Conservation (phyloP, 1,140 invertebrate species). For the Megalopta genalis region DNA sequence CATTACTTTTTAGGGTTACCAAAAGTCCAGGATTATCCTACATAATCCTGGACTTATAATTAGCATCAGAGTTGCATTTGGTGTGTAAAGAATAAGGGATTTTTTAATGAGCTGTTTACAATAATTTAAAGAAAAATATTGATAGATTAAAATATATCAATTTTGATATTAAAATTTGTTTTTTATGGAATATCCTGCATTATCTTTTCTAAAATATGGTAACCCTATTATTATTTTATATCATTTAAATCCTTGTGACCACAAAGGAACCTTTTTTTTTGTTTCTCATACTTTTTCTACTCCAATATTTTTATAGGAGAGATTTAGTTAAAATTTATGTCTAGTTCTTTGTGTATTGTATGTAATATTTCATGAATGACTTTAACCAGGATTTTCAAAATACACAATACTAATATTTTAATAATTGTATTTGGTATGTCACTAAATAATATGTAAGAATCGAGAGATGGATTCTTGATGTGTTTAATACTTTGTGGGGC, state of each 20-base stretch:
- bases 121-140: too few species aligned
- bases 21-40: too few species aligned
- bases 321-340: constrained; percentile 13
- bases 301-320: constrained; percentile 8
- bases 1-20: neutral
- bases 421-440: constrained; percentile 37
- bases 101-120: too few species aligned
- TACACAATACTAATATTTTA: constrained; percentile 21
- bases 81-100: too few species aligned
- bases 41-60: too few species aligned
- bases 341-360: constrained; percentile 9
- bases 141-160: too few species aligned
- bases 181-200: too few species aligned
- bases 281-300: neutral
- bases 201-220: too few species aligned
- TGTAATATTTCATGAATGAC: constrained; percentile 9
- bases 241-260: neutral
- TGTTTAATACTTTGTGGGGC: constrained; percentile 75
- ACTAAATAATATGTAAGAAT: constrained; percentile 56
- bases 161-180: too few species aligned
- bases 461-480: constrained; percentile 67
- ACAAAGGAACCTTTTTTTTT: constrained; percentile 5
- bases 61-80: too few species aligned
- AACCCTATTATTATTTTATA: neutral
- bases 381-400: constrained; percentile 6